phyloP scores from a whole-genome alignment of 2,797 vertebrate species.

The Sebastes oblongus region DNA sequence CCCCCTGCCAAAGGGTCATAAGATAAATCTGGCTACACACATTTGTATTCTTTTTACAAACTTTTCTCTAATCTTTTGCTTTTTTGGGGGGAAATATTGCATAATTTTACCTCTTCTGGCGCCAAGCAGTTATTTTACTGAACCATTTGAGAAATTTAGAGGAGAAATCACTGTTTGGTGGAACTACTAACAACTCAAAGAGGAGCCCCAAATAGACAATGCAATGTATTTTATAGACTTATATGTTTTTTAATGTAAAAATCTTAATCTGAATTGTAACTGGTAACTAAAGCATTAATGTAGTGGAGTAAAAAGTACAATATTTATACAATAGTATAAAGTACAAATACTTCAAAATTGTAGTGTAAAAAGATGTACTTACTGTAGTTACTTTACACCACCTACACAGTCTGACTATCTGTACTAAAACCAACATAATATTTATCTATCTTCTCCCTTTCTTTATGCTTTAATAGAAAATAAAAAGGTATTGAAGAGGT shows the following conservation, averaged over 20 bases:
- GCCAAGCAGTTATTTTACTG: not conserved
- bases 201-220: not conserved
- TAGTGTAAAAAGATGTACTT: not conserved
- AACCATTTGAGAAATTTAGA: not conserved
- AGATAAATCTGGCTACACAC: not conserved
- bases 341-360: not conserved
- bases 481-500: not conserved
- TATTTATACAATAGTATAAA: not conserved
- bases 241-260: not conserved
- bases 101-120: not conserved
- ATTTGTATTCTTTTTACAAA: not conserved
- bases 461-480: not conserved
- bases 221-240: not conserved
- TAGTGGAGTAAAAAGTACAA: not conserved
- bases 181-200: not conserved
- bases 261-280: not conserved
- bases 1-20: not conserved
- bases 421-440: not conserved
- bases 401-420: not conserved
- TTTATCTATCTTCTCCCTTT: not conserved
- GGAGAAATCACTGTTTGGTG: not conserved
- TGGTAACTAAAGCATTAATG: not conserved
- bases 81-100: not conserved
- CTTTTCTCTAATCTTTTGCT: not conserved
- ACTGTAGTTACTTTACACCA: not conserved